phyloP scores from a whole-genome alignment of 2,797 vertebrate genomes.

The Apogon hyalosoma region DNA sequence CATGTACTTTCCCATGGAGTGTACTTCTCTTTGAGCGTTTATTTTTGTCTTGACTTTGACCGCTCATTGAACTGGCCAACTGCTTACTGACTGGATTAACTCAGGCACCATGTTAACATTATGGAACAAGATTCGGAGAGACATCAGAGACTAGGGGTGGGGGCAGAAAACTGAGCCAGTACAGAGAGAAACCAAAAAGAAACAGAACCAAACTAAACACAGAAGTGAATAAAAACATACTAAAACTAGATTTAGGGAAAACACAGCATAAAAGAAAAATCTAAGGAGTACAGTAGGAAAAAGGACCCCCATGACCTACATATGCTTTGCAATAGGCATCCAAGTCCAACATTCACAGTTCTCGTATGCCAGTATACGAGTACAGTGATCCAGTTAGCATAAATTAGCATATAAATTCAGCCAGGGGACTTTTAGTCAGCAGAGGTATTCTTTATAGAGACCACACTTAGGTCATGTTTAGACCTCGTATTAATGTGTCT shows the following conservation, averaged over 20 bases:
- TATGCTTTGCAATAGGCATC: slow-evolving; percentile 46
- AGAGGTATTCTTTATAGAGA: slow-evolving; percentile 23
- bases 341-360: slow-evolving; percentile 41
- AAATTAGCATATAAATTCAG: slow-evolving; percentile 58
- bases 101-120: slow-evolving; percentile 53
- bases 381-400: slow-evolving; percentile 50
- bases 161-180: slow-evolving; percentile 23
- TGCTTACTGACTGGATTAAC: slow-evolving; percentile 70
- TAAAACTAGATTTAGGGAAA: slow-evolving; percentile 43
- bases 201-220: slow-evolving; percentile 22
- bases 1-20: slow-evolving; percentile 53
- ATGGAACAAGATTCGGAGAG: slow-evolving; percentile 49
- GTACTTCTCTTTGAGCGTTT: slow-evolving; percentile 36
- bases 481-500: background rate
- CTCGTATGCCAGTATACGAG: slow-evolving; percentile 33
- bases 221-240: slow-evolving; percentile 2
- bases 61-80: slow-evolving; percentile 63
- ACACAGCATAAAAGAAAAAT: slow-evolving; percentile 34
- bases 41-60: slow-evolving; percentile 64
- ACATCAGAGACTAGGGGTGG: slow-evolving; percentile 34
- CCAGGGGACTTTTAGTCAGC: slow-evolving; percentile 41
- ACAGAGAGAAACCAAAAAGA: slow-evolving; percentile 19
- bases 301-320: slow-evolving; percentile 46
- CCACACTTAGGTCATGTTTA: slow-evolving; percentile 18
- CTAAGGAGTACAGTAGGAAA: slow-evolving; percentile 37